phyloP scores from a whole-genome alignment of 2,888 invertebrate species.

The Acleris holmiana region DNA sequence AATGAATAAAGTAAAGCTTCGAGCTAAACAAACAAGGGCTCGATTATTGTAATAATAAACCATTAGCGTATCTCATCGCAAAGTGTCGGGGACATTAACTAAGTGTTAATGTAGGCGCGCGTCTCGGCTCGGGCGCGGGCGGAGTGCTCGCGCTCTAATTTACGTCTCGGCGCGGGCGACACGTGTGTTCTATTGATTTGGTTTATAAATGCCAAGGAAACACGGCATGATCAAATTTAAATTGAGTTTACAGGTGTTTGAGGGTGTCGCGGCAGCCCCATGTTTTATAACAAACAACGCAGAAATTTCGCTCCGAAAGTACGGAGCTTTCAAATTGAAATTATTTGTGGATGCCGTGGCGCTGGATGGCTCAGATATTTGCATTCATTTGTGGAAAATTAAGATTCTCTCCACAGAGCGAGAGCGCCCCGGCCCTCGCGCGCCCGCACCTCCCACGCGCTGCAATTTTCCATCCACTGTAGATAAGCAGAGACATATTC shows the following conservation, averaged over 20 bases:
- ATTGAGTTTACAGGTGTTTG: constrained; percentile 32
- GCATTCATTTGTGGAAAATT: constrained; percentile 68
- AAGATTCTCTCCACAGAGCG: constrained; percentile 56
- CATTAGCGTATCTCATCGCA: constrained; percentile 59
- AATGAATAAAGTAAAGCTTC: constrained; percentile 15
- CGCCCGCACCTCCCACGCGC: constrained; percentile 39
- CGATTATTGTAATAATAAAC: constrained; percentile 55
- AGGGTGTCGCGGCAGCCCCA: constrained; percentile 12
- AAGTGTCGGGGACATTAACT: constrained; percentile 57
- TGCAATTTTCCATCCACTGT: constrained; percentile 63
- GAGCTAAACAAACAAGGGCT: constrained; percentile 38
- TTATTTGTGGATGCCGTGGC: constrained; percentile 39
- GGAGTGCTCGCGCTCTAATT: constrained; percentile 56
- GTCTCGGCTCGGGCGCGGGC: constrained; percentile 45
- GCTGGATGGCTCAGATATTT: constrained; percentile 49
- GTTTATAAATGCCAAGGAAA: constrained; percentile 41
- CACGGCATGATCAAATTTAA: constrained; percentile 32
- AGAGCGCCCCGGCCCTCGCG: constrained; percentile 37
- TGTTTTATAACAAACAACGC: constrained; percentile 28
- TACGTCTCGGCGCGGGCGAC: constrained; percentile 55
- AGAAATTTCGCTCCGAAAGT: constrained; percentile 23
- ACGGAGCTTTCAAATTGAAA: constrained; percentile 42
- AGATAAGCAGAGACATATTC: constrained; percentile 69
- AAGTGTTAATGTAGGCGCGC: constrained; percentile 51
- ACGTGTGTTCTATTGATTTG: constrained; percentile 65